phyloP scores from a whole-genome alignment of 2,797 vertebrate species.

The Eptatretus atami region DNA sequence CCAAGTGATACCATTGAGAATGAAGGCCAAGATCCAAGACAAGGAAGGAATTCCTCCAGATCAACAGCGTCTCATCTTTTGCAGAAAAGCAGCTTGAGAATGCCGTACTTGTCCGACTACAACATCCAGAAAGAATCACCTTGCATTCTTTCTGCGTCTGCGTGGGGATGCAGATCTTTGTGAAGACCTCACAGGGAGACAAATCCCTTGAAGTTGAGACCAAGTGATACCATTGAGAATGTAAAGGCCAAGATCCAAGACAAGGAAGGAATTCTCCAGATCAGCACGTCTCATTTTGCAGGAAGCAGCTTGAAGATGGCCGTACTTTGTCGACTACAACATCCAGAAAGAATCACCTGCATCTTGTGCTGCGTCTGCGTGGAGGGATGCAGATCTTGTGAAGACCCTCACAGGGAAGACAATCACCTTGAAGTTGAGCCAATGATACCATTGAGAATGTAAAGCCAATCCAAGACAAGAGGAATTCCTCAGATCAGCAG shows the following conservation, averaged over 20 bases:
- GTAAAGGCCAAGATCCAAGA: conserved; percentile 27
- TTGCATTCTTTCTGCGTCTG: conserved; percentile 16
- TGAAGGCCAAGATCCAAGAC: conserved; percentile 21
- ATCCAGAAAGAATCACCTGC: conserved; percentile 29
- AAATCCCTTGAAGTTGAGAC: conserved; percentile 18
- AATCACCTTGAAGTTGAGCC: conserved; percentile 23
- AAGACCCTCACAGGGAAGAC: conserved; percentile 31
- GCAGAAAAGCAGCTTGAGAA: conserved; percentile 21
- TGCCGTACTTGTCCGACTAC: conserved; percentile 9
- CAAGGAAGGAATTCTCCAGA: conserved; percentile 22
- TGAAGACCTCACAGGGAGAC: conserved; percentile 19
- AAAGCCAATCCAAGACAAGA: conserved; percentile 20
- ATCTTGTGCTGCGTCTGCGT: conserved; percentile 21
- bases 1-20: conserved; percentile 25
- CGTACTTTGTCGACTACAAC: conserved; percentile 21
- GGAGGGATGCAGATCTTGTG: conserved; percentile 31
- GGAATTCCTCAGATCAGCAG: conserved; percentile 21
- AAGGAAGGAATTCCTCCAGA: conserved; percentile 23
- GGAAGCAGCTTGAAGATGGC: conserved; percentile 21
- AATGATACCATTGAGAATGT: conserved; percentile 20
- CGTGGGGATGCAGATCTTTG: conserved; percentile 17
- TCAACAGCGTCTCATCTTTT: conserved; percentile 22
- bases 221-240: conserved; percentile 24
- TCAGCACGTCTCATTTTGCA: conserved; percentile 21
- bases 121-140: conserved; percentile 17